Evolutionary conservation across 1,140 invertebrate species (phyloP), one percentile per base, ranked within the genome.

Genomic region (Brachystomella parvula): DNA sequence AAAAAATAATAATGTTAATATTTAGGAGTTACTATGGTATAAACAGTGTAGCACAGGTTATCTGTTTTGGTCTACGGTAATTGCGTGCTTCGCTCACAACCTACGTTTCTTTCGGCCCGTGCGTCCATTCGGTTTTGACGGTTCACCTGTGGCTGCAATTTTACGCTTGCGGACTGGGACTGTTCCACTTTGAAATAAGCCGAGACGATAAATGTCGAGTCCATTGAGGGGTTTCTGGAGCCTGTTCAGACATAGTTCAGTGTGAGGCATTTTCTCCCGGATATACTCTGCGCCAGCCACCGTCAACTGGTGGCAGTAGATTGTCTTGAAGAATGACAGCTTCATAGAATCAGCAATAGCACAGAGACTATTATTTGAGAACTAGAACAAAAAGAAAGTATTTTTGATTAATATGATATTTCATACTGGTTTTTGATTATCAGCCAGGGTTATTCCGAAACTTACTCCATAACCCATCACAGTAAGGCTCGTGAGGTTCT

Each of bases 131-230:
- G 39, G 39, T n/a, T 44, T n/a, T 12, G 9, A n/a, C n/a, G n/a
- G n/a, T n/a, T n/a, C n/a, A n/a, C n/a, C n/a, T n/a, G n/a, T 12
- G 39, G 9, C n/a, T 44, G 39, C 9, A 44, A 44, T 12, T 44
- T 9, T 9, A 17, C 49, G 12, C 49, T 53, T 53, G 6, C 49
- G 12, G 49, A 26, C 21, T 9, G 49, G 49, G 24, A 53, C 21
- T 53, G 49, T 53, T 15, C 49, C 49, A 24, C 49, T 53, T 24
- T 53, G 49, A 53, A 53, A 53, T 6, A 53, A 24, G 49, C 49
- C 49, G 21, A 53, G 49, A 26, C 49, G 49, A 24, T 53, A 53
- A 24, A 53, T 53, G 21, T 53, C 49, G 12, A 53, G 49, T 12
- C 49, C 49, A 53, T 53, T 53, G 49, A 53, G 49, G 6, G 49